Evolutionary conservation across 2,888 invertebrate species (phyloP).

Genomic region (Tridacna crocea): DNA sequence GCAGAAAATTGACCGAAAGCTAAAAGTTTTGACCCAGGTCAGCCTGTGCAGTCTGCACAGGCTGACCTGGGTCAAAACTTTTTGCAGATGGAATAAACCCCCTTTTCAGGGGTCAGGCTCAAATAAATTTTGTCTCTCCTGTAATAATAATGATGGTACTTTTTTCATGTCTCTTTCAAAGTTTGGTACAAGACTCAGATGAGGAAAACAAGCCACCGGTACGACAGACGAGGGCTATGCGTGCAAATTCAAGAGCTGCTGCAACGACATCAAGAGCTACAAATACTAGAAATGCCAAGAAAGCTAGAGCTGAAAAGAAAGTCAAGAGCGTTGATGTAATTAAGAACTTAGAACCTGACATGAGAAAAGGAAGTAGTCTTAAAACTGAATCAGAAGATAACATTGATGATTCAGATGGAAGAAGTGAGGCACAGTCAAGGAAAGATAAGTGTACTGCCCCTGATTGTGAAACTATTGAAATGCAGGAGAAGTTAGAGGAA

Average conservation of each 20-base stretch:
- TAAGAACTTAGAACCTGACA: slow-evolving; percentile 22
- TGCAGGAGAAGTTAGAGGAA: neutral
- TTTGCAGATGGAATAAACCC: too few relatives aligned
- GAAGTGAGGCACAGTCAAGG: neutral
- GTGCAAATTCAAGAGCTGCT: slow-evolving; percentile 54
- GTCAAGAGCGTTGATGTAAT: slow-evolving; percentile 43
- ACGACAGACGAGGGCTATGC: slow-evolving; percentile 28
- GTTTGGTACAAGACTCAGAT: neutral
- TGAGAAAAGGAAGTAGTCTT: neutral
- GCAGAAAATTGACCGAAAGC: too few relatives aligned
- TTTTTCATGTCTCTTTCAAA: neutral
- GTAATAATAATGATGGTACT: too few relatives aligned
- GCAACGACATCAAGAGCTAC: slow-evolving; percentile 50
- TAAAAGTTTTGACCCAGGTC: too few relatives aligned
- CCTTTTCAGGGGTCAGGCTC: too few relatives aligned
- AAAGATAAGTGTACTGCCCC: neutral
- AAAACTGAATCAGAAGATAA: neutral
- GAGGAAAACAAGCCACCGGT: slow-evolving; percentile 18
- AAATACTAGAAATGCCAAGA: slow-evolving; percentile 26
- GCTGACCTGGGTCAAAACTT: too few relatives aligned
- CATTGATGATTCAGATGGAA: neutral
- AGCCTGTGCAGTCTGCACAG: too few relatives aligned
- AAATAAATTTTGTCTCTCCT: too few relatives aligned
- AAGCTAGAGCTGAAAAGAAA: slow-evolving; percentile 37
- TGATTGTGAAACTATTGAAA: neutral